Evolutionary conservation across 2,888 invertebrate genomes (phyloP), one percentile per base, ranked within the genome.

Genomic region (Emmelina monodactyla): DNA sequence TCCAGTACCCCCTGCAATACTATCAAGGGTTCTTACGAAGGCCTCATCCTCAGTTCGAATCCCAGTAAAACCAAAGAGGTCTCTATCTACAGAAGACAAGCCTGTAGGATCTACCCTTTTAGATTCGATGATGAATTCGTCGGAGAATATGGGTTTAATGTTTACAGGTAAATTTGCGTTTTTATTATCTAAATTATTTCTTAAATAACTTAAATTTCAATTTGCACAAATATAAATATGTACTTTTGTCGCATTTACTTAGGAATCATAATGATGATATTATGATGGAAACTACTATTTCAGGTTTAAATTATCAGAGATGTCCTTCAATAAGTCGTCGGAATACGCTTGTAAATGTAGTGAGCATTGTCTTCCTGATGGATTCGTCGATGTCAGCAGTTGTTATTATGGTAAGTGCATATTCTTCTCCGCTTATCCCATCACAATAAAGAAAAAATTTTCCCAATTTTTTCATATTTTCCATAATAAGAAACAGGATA

Each of bases 351-450:
- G 92, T 48, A 87, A 83, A 46, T 92, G 92, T 51, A 56, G 61
- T 0, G 45, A 59, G 0, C 62, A 73, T 22, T 79, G 79, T 43
- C 51, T 87, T 2, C 86, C 85, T 2, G 80, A 82, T 33, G 91
- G 91, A 2, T 78, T 90, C 2, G 83, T 88, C 4, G 88, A 87
- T 43, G 78, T 91, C 33, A 85, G 87, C 15, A 84, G 83, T 0
- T 91, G 91, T 51, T 89, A 89, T 49, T 91, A 89, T 54, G 87
- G 91, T 90, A 47, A 79, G 58, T 44, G n/a, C n/a, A n/a, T n/a
- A n/a, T n/a, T n/a, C n/a, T n/a, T n/a, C n/a, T n/a, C n/a, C 11
- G 28, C 28, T n/a, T 5, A n/a, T n/a, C n/a, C n/a, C n/a, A n/a
- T 11, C 3, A n/a, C 5, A 16, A 31, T 29, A 22, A 2, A 14